phyloP scores from a whole-genome alignment of 2,888 invertebrate species.

The Drosophila dives region DNA sequence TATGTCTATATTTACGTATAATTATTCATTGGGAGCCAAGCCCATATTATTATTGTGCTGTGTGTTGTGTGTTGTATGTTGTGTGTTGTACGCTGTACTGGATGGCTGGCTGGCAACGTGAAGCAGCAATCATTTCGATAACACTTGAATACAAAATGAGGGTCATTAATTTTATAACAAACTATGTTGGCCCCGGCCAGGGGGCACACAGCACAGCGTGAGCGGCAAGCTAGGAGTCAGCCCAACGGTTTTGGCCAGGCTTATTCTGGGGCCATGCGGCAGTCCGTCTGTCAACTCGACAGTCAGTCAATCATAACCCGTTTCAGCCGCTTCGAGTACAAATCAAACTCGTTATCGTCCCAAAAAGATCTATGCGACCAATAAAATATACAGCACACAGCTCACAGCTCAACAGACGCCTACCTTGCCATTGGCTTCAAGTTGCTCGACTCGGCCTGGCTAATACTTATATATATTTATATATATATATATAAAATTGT shows the following conservation, averaged over 20 bases:
- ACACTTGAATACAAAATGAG: conserved; percentile 81
- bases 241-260: conserved; percentile 16
- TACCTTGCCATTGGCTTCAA: conserved; percentile 57
- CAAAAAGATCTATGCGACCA: conserved; percentile 73
- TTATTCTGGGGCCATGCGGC: conserved; percentile 35
- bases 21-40: conserved; percentile 67
- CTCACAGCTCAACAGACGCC: conserved; percentile 48
- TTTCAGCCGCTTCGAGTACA: conserved; percentile 71
- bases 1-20: conserved; percentile 44
- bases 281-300: conserved; percentile 60
- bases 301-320: conserved; percentile 79
- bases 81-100: conserved; percentile 30
- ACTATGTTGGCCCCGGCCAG: conserved; percentile 55
- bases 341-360: conserved; percentile 78
- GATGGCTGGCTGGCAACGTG: conserved; percentile 59
- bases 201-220: conserved; percentile 23
- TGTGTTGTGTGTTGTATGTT: neutral
- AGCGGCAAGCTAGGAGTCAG: conserved; percentile 22
- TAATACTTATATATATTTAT: neutral
- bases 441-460: conserved; percentile 13
- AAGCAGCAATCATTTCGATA: conserved; percentile 77
- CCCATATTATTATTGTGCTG: conserved; percentile 58
- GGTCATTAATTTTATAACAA: conserved; percentile 81
- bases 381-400: conserved; percentile 68
- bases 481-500: conserved; percentile 45